phyloP scores from a whole-genome alignment of 2,113 vertebrate species.

The Megaptera novaeangliae region DNA sequence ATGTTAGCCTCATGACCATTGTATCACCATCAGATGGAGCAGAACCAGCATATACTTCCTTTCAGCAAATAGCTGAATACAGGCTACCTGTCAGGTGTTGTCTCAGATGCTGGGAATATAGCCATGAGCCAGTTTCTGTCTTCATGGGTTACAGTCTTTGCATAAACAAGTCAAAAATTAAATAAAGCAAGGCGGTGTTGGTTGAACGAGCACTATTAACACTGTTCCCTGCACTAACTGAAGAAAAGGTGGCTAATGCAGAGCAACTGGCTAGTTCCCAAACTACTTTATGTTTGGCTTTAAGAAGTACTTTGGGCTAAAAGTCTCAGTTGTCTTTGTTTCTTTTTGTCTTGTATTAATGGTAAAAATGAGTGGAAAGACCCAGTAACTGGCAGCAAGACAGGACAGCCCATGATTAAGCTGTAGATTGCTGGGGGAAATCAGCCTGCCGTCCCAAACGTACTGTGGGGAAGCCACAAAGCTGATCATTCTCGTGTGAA shows the following conservation, averaged over 20 bases:
- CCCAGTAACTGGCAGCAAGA: not conserved
- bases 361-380: not conserved
- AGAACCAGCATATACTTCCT: no score
- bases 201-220: not conserved
- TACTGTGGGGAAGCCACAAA: not conserved
- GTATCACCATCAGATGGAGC: rapidly evolving
- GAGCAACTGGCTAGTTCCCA: not conserved
- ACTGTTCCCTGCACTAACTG: not conserved
- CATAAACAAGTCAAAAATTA: not conserved
- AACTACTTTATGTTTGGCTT: not conserved
- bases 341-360: not conserved
- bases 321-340: not conserved
- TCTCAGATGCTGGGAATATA: not conserved
- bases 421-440: not conserved
- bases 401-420: not conserved
- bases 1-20: rapidly evolving
- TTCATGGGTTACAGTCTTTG: not conserved
- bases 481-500: not conserved
- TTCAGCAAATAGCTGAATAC: not conserved
- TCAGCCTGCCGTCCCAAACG: not conserved
- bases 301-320: not conserved
- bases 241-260: not conserved
- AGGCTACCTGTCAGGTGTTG: not conserved
- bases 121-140: not conserved
- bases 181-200: not conserved